A percentile compares a stretch with the other conserved stretches of the same genome.
These are phyloP conservation scores for Sebastolobus alascanus DNA, from an alignment of 2,797 vertebrate species.

Conservation along the genomic window DNA sequence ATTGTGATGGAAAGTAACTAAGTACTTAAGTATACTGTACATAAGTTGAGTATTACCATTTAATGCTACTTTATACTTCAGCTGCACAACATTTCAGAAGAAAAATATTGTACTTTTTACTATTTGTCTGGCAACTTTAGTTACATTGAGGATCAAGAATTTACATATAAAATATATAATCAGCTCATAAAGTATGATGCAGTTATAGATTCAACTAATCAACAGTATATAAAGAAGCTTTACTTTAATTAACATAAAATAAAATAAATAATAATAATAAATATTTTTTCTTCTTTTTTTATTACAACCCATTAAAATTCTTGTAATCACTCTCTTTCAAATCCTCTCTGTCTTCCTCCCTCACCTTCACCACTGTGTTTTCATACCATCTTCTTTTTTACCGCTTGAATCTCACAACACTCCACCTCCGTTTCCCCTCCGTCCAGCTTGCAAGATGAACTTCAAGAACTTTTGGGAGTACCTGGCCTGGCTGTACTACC, in stretches of 20 bases:
- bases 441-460: constrained; percentile 84
- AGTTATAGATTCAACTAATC: background rate
- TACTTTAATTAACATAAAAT: background rate
- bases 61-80: background rate
- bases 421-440: background rate
- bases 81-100: background rate
- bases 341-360: background rate
- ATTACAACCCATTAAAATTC: too few relatives aligned
- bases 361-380: background rate
- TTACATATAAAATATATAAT: background rate
- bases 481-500: constrained; percentile 96
- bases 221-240: background rate
- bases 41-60: background rate
- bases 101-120: background rate
- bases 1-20: background rate
- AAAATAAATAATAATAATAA: too few relatives aligned
- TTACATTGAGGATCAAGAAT: background rate
- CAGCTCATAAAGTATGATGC: background rate
- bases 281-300: too few relatives aligned
- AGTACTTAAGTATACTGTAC: too few relatives aligned
- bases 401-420: background rate
- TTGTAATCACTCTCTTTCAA: background rate
- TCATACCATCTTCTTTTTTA: background rate
- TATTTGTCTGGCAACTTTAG: background rate
- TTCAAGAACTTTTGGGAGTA: constrained; percentile 91